Percentiles rank a stretch among this genome's conserved stretches.
These are phyloP conservation scores for Pelmatolapia mariae DNA, from an alignment of 2,113 vertebrate species.

Conservation along the genomic window DNA sequence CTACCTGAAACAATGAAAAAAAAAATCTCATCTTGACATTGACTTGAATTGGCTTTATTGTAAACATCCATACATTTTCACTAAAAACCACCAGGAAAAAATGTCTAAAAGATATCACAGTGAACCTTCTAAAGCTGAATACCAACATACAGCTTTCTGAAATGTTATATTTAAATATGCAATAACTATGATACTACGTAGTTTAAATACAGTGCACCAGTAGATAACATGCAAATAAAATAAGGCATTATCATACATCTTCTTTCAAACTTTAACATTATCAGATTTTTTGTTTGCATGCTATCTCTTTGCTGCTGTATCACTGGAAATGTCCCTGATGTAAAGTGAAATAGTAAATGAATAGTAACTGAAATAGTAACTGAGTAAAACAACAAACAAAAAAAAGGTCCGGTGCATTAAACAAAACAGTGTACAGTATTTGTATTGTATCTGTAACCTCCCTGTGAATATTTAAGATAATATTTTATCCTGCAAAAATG, in stretches of 20 bases:
- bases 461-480: background rate
- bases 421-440: background rate
- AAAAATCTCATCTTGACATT: background rate
- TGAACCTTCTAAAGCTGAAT: background rate
- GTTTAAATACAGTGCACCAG: background rate
- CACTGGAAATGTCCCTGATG: background rate
- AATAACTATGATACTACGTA: background rate
- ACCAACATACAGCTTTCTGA: background rate
- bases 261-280: background rate
- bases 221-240: background rate
- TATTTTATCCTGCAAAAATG: background rate
- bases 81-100: fast-evolving
- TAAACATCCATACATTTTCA: background rate
- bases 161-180: background rate
- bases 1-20: background rate
- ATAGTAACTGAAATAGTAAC: background rate
- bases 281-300: fast-evolving
- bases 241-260: background rate
- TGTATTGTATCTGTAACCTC: background rate
- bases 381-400: background rate
- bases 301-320: background rate
- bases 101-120: background rate
- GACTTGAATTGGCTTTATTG: background rate
- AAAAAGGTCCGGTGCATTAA: background rate
- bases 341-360: background rate